Percentiles rank a stretch among this genome's conserved stretches.
phyloP scores from a whole-genome alignment of 2,797 vertebrate genomes.

The Pseudocheirus occidentalis region DNA sequence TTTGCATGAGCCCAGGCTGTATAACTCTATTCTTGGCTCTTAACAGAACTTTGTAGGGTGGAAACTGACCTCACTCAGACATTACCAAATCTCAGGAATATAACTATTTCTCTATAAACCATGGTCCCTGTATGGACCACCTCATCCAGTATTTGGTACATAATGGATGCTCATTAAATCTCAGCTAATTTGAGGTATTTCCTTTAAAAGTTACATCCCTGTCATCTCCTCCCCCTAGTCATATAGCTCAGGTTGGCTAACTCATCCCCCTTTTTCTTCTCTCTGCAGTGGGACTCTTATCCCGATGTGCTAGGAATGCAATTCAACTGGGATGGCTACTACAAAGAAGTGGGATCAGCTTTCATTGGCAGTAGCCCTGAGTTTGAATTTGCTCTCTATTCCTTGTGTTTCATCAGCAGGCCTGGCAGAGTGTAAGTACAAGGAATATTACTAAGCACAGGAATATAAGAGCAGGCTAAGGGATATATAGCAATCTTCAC shows the following conservation, averaged over 20 bases:
- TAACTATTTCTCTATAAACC: background rate
- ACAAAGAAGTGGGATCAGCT: constrained; percentile 92
- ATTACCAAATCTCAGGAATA: background rate
- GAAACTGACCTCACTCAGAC: background rate
- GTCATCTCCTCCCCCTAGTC: background rate
- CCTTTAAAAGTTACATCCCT: background rate
- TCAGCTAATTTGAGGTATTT: background rate
- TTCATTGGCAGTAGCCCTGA: constrained; percentile 96
- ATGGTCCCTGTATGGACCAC: background rate
- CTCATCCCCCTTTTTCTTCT: background rate
- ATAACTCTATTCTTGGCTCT: background rate
- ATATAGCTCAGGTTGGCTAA: background rate
- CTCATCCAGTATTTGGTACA: background rate
- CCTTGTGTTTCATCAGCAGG: constrained; percentile 92
- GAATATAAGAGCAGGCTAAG: background rate
- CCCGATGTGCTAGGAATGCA: constrained; percentile 94
- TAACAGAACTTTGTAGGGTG: background rate
- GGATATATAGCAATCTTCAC: background rate
- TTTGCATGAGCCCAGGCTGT: background rate
- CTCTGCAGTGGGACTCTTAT: constrained; percentile 89
- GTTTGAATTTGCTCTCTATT: constrained; percentile 94
- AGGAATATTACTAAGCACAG: background rate
- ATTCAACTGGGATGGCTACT: constrained; percentile 94
- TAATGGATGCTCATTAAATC: background rate
- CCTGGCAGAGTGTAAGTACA: constrained; percentile 91